Percentiles rank a stretch among this genome's conserved stretches.
phyloP scores from a whole-genome alignment of 2,113 vertebrate species.

The Prionailurus viverrinus region DNA sequence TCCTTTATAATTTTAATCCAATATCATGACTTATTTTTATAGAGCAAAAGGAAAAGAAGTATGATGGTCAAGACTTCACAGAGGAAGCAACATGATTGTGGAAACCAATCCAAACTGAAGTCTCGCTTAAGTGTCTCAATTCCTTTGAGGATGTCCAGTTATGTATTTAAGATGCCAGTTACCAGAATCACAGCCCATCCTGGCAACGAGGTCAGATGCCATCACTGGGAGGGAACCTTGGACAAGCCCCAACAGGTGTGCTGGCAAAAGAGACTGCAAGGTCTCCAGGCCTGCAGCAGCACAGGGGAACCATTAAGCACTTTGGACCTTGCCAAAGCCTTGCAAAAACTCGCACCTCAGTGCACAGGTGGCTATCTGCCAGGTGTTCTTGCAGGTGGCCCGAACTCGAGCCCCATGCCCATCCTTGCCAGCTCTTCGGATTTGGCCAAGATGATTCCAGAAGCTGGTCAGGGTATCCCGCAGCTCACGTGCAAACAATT shows the following conservation, averaged over 20 bases:
- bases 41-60: slow-evolving; percentile 38
- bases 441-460: not conserved
- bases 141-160: slow-evolving; percentile 76
- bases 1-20: not conserved
- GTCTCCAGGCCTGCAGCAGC: slow-evolving; percentile 69
- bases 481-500: slow-evolving; percentile 20
- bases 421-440: not conserved
- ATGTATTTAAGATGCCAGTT: slow-evolving; percentile 67
- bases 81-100: slow-evolving; percentile 7
- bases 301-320: slow-evolving; percentile 41
- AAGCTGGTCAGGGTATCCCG: not conserved
- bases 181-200: slow-evolving; percentile 69
- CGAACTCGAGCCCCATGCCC: not conserved
- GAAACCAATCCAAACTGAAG: slow-evolving; percentile 34
- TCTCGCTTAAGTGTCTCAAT: not conserved
- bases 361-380: not conserved
- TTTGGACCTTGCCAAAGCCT: slow-evolving; percentile 25
- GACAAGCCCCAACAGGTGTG: slow-evolving; percentile 65
- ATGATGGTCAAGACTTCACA: slow-evolving; percentile 60
- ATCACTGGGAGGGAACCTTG: slow-evolving; percentile 68
- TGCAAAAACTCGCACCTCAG: not conserved
- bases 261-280: slow-evolving; percentile 74
- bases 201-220: slow-evolving; percentile 65
- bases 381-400: not conserved
- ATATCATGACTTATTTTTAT: not conserved